phyloP scores from a whole-genome alignment of 1,140 invertebrate species.

The Drosophila littoralis region DNA sequence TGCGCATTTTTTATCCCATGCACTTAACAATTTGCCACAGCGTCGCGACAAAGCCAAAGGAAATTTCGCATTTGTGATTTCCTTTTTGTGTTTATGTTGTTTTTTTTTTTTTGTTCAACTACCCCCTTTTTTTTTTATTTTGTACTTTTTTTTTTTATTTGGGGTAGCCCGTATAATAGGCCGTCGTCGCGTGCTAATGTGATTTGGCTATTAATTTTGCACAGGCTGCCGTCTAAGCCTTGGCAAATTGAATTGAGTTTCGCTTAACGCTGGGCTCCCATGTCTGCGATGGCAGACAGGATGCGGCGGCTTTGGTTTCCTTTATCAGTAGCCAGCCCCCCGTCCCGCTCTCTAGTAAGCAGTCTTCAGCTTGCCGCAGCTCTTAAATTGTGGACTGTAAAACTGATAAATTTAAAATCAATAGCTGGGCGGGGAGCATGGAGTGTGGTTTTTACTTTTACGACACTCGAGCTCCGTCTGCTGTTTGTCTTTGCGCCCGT shows the following conservation, averaged over 20 bases:
- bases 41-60: constrained; percentile 40
- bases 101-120: constrained; percentile 32
- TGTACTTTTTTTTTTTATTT: constrained; percentile 26
- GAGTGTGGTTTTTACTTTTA: constrained; percentile 24
- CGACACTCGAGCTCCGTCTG: constrained; percentile 20
- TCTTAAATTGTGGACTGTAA: constrained; percentile 36
- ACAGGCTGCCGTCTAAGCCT: constrained; percentile 48
- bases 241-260: constrained; percentile 59
- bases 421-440: constrained; percentile 17
- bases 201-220: constrained; percentile 66
- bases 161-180: constrained; percentile 45
- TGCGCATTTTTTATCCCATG: constrained; percentile 37
- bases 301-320: constrained; percentile 36
- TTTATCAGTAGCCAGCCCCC: constrained; percentile 27
- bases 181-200: constrained; percentile 61
- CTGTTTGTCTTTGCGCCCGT: not conserved
- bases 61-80: constrained; percentile 58
- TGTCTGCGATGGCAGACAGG: constrained; percentile 32
- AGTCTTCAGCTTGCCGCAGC: constrained; percentile 23
- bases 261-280: constrained; percentile 21
- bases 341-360: not conserved
- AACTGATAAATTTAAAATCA: constrained; percentile 62
- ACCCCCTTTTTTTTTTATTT: constrained; percentile 28
- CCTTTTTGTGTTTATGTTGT: constrained; percentile 9
- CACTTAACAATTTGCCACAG: constrained; percentile 59